Evolutionary conservation across 1,140 invertebrate species (phyloP), one percentile per base, ranked within the genome.

Genomic region (Drosophila equinoxialis): DNA sequence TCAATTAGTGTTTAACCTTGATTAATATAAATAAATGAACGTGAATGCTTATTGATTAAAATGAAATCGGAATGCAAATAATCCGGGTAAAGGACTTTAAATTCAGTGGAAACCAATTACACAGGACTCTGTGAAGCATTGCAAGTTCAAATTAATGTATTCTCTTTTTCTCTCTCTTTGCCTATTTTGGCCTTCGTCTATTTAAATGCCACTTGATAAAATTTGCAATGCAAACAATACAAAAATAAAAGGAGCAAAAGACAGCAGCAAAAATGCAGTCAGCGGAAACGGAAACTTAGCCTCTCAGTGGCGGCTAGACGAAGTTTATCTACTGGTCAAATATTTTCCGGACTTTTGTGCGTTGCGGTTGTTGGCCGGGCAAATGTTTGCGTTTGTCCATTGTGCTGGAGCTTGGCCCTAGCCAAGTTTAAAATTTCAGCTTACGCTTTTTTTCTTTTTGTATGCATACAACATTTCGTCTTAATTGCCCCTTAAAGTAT

Each of bases 221-320:
- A 87, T 89, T 89, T 87, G 84, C 83, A 79, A 71, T 83, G 83
- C 83, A 80, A 87, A 75, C 74, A 65, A 61, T 65, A 42, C 66
- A 68, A 64, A 82, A 76, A 59, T 63, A 30, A 59, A 26, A 7
- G 64, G 6, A 58, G 7, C 8, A 57, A 11, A 30, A 7, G 5
- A 17, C 13, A 20, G 3, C 20, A 35, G 59, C 73, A 63, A 68
- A 77, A 55, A 68, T 55, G 59, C 57, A 66, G 37, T 51, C 37
- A 39, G 57, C 68, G 83, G 79, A 87, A 87, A 68, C 79, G 80
- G 77, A 89, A 89, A 85, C 84, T 80, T 84, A 77, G 79, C 76
- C 72, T 66, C 60, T 39, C 55, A 37, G n/a, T 59, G 66, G 66
- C 58, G 26, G 57, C 68, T 30, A 54, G 60, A 45, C 5, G 57